These are phyloP conservation scores for Cyrtorhinus lividipennis DNA, from an alignment of 1,140 invertebrate genomes.

Conservation along the genomic window DNA sequence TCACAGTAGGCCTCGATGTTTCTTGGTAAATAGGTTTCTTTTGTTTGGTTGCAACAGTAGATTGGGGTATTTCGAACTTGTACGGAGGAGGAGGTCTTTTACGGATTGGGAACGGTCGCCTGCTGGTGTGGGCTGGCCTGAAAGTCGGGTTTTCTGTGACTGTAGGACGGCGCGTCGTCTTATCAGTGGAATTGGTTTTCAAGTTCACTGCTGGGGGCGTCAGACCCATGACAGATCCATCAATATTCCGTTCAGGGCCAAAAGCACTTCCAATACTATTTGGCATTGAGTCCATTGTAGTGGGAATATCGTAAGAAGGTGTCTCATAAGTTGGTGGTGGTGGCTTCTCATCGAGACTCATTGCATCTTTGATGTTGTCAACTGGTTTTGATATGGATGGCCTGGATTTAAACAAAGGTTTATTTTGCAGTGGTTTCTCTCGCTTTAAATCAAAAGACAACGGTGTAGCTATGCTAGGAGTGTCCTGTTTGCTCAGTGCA, in stretches of 20 bases:
- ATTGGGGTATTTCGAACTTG: slow-evolving; percentile 26
- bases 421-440: background rate
- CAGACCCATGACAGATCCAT: slow-evolving; percentile 24
- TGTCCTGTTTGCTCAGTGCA: slow-evolving; percentile 9
- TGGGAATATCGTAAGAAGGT: slow-evolving; percentile 20
- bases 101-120: slow-evolving; percentile 7
- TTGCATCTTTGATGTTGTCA: slow-evolving; percentile 25
- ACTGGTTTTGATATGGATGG: background rate
- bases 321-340: slow-evolving; percentile 24
- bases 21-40: slow-evolving; percentile 13
- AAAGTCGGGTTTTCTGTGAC: background rate
- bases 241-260: slow-evolving; percentile 21
- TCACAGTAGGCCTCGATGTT: background rate
- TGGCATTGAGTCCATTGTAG: slow-evolving; percentile 20
- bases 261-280: background rate
- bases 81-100: slow-evolving; percentile 26
- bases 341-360: slow-evolving; percentile 27
- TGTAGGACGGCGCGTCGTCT: background rate
- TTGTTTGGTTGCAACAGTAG: slow-evolving; percentile 18
- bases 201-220: slow-evolving; percentile 23
- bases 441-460: background rate
- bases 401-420: background rate
- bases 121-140: background rate
- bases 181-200: slow-evolving; percentile 1
- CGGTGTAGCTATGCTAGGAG: background rate